Evolutionary conservation across 2,113 vertebrate species (phyloP), one percentile per base, ranked within the genome.

Genomic region (Syngnathus scovelli): DNA sequence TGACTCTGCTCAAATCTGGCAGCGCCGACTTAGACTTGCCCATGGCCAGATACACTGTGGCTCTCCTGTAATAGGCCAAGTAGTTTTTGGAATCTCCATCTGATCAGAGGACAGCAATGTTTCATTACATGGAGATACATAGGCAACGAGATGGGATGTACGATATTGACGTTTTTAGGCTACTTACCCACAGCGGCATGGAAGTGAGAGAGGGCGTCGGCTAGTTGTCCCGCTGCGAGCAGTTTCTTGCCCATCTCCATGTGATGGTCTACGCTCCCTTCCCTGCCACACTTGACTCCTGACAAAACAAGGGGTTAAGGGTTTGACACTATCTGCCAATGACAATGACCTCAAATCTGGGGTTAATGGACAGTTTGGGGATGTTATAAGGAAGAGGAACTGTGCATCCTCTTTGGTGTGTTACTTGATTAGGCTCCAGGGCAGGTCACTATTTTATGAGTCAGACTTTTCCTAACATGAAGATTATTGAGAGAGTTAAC

Each of bases 171-270:
- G 7, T 13, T 11, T 58, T 58, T 36, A 58, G 10, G 27, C 55
- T 15, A 93, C 95, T 21, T 68, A 99, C 97, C 97, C 74, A 99
- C 93, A 72, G 95, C 97, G 0, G 95, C 93, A 12, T 99, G 97
- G 65, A 98, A 99, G 78, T 99, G 96, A 58, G 97, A 98, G 60
- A 99, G 89, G 0, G 97, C 97, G 71, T 99, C 97, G 0, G 97
- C 96, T 1, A 99, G 89, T 84, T 99, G 97, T 54, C 97, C 97
- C 48, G 97, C 97, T 70, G 97, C 97, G 54, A 99, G 83, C 46
- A 99, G 91, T 18, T 99, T 98, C 91, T 99, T 99, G 23, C 97
- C 97, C 95, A 99, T 93, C 88, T 99, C 97, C 77, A 99, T 93
- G 5, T 99, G 96, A 63, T 93, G 96, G 86, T 99, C 97, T 64